Evolutionary conservation across 2,113 vertebrate species (phyloP).

Genomic region (Seriola rivoliana): DNA sequence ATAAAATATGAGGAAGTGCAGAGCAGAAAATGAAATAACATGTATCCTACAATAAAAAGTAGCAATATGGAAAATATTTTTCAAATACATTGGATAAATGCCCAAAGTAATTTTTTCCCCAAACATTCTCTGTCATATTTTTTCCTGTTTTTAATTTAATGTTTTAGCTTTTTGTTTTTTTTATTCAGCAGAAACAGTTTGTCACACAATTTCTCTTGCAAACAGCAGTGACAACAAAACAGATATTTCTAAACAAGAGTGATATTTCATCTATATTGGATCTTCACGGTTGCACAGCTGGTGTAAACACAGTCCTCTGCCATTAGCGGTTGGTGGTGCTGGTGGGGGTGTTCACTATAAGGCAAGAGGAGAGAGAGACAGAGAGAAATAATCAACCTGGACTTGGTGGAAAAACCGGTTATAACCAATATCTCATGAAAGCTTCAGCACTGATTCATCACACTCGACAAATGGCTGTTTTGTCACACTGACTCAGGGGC

Average conservation of each 20-base stretch:
- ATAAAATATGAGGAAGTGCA: not conserved
- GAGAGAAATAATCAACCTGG: constrained; percentile 7
- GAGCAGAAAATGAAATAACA: not conserved
- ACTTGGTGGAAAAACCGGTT: not conserved
- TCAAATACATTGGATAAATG: constrained; percentile 23
- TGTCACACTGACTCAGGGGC: constrained; percentile 1
- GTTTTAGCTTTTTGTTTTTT: not conserved
- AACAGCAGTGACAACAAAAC: constrained; percentile 18
- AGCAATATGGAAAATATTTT: not conserved
- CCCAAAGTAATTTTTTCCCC: not conserved
- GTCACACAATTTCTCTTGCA: not conserved
- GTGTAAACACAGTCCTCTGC: constrained; percentile 27
- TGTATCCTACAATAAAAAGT: not conserved
- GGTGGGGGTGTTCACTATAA: constrained; percentile 22
- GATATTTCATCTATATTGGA: constrained; percentile 33
- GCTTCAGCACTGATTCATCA: not conserved
- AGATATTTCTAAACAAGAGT: constrained; percentile 31
- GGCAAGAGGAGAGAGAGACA: not conserved
- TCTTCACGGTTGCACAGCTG: constrained; percentile 12
- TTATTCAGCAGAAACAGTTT: not conserved
- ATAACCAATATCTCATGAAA: not conserved
- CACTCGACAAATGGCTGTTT: not conserved
- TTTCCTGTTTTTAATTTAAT: constrained; percentile 5
- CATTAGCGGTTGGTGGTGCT: not conserved
- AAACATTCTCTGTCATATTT: not conserved